phyloP scores from a whole-genome alignment of 1,140 invertebrate species.

The Pogonus chalceus region DNA sequence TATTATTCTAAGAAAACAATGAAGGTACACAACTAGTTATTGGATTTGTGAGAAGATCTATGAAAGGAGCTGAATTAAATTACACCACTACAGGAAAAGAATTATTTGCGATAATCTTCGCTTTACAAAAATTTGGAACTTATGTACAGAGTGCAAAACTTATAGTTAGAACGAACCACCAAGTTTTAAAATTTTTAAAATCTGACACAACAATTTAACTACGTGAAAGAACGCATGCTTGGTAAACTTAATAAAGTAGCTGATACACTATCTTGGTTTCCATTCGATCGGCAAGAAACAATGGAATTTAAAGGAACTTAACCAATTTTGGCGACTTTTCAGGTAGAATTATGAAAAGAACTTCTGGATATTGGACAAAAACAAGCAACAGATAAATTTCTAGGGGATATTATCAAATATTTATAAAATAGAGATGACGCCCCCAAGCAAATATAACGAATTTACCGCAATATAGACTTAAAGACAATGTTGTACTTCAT shows the following conservation, averaged over 20 bases:
- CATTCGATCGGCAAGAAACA: not conserved
- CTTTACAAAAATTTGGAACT: too few relatives aligned
- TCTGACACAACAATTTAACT: conserved; percentile 32
- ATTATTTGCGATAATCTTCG: not conserved
- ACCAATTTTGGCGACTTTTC: not conserved
- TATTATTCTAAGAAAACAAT: conserved; percentile 19
- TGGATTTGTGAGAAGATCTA: conserved; percentile 22
- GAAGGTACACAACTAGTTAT: conserved; percentile 18
- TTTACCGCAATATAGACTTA: not conserved
- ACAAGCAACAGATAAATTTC: not conserved
- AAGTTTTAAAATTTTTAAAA: conserved; percentile 34
- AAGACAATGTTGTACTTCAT: not conserved
- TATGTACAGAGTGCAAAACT: conserved; percentile 38
- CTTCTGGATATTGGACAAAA: not conserved
- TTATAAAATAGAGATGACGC: not conserved
- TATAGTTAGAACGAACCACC: conserved; percentile 37
- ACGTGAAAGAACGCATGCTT: not conserved
- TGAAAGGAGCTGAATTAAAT: not conserved
- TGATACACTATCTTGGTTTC: not conserved
- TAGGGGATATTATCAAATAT: not conserved
- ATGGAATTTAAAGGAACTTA: too few relatives aligned
- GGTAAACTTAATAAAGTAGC: not conserved
- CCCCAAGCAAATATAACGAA: not conserved
- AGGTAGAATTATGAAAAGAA: not conserved
- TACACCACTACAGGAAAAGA: not conserved